Evolutionary conservation across 2,113 vertebrate species (phyloP).

Genomic region (Drymodes brunneopygia): DNA sequence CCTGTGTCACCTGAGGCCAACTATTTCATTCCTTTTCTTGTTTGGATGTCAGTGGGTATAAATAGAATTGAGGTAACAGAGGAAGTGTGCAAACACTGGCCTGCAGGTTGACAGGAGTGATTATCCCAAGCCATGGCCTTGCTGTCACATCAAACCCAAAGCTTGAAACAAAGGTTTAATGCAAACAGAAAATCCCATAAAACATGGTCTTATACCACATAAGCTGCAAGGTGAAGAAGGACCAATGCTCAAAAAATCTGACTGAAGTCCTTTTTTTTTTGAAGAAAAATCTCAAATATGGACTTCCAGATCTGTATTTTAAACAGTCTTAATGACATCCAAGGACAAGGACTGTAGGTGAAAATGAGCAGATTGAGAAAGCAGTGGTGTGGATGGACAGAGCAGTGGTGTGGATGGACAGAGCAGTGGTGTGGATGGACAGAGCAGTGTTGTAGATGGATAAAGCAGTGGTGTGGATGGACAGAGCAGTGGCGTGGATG

Average conservation of each 20-base stretch:
- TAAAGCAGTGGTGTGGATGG: no score
- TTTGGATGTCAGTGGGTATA: not conserved
- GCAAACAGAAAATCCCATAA: not conserved
- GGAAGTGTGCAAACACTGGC: not conserved
- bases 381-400: not conserved
- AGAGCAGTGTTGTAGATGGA: no score
- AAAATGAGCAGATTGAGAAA: not conserved
- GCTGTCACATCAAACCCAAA: not conserved
- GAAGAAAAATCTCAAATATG: not conserved
- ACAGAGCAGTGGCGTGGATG: not conserved
- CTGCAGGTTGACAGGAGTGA: not conserved
- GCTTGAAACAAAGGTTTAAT: not conserved
- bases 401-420: not conserved
- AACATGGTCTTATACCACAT: accelerated
- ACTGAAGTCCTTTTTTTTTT: not conserved
- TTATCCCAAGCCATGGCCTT: not conserved
- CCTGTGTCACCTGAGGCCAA: not conserved
- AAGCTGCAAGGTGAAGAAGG: not conserved
- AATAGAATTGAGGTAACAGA: not conserved
- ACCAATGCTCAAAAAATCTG: not conserved
- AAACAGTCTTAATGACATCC: not conserved
- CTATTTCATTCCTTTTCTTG: not conserved
- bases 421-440: not conserved
- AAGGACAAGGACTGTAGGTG: not conserved
- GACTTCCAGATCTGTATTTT: not conserved